Evolutionary conservation across 2,113 vertebrate genomes (phyloP).

Genomic region (Meles meles): DNA sequence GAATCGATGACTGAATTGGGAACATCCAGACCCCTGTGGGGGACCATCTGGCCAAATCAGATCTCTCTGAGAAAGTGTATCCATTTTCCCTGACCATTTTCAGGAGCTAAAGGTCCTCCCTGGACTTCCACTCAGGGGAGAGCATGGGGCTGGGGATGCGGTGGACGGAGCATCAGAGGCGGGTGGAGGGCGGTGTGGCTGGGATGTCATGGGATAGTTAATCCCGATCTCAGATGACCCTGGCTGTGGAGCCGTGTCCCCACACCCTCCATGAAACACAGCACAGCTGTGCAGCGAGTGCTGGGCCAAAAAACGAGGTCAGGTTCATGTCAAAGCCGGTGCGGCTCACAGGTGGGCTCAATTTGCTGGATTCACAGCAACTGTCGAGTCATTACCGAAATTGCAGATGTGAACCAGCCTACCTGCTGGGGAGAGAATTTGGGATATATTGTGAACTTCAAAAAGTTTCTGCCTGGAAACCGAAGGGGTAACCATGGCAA

Average conservation of each 20-base stretch:
- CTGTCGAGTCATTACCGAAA: slow-evolving; percentile 23
- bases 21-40: neutral
- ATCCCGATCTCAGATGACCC: neutral
- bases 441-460: slow-evolving; percentile 58
- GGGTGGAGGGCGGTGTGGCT: neutral
- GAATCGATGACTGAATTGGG: neutral
- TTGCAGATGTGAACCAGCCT: neutral
- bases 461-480: slow-evolving; percentile 69
- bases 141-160: neutral
- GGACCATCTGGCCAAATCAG: neutral
- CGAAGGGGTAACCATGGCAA: slow-evolving; percentile 63
- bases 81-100: neutral
- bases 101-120: neutral
- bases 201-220: neutral
- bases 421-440: slow-evolving; percentile 61
- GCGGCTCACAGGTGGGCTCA: neutral
- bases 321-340: slow-evolving; percentile 16
- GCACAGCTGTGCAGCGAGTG: neutral
- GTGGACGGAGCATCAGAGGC: neutral
- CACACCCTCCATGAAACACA: neutral
- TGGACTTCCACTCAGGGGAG: neutral
- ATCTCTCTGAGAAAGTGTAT: neutral
- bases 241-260: neutral
- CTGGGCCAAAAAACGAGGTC: slow-evolving; percentile 23
- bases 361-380: neutral